Base-by-base conservation (phyloP, 2,797 vertebrate species). In the Euthynnus affinis region DNA sequence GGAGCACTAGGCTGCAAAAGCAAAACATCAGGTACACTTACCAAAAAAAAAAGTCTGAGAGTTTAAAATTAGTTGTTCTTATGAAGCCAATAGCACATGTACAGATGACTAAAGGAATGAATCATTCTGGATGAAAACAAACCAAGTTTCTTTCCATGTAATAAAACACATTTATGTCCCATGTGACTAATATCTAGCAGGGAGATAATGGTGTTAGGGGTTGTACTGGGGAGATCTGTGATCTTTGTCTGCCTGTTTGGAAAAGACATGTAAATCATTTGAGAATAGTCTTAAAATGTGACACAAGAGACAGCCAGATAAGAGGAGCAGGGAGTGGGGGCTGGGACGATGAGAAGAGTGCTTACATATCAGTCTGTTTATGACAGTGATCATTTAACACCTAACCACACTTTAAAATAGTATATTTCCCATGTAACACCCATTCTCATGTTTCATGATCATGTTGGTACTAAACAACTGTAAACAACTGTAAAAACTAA, bases 101-200 rank as follows among this genome's bases (percentile, higher is more conserved):
- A 76, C 57, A 88, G 60, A 89, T 87, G 81, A 85, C 71, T 83
- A 83, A 87, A 88, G 13, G 12, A 4, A 49, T 49, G 18, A 49
- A 49, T 49, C 87, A 89, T 44, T 65, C 58, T 58, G 63, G 74
- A 84, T 70, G 59, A 75, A 90, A 89, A 82, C 57, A 83, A 88
- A 85, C 77, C 56, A 80, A 72, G 81, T 82, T 83, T 90, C 80
- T 83, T 88, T 84, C 80, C 71, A 76, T 77, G 80, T 63, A 82
- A 91, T 91, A 90, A 92, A 91, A 88, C 85, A 90, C 70, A 87
- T 87, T 84, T 86, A 92, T 88, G 87, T 89, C 84, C 86, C 70
- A 59, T 77, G 87, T 89, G 90, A 93, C 86, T 85, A 88, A 91
- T 91, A 90, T 89, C 80, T 89, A 79, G 76, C 71, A 44, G 86